A percentile compares a stretch with the other conserved stretches of the same genome.
phyloP scores from a whole-genome alignment of 2,888 invertebrate species.

The Cosmopolites sordidus region DNA sequence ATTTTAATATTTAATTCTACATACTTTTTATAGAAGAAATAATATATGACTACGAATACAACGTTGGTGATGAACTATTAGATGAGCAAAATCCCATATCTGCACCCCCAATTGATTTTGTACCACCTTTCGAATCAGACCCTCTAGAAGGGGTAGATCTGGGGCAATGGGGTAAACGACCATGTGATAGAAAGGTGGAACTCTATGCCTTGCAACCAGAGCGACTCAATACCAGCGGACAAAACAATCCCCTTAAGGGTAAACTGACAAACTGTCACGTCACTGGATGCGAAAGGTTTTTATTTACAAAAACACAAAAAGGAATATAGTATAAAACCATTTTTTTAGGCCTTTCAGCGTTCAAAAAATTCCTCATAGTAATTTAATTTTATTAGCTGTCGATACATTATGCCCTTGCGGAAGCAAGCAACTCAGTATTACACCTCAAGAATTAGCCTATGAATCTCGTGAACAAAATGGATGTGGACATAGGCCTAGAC shows the following conservation, averaged over 20 bases:
- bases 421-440: slow-evolving; percentile 78
- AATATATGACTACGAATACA: slow-evolving; percentile 28
- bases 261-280: slow-evolving; percentile 84
- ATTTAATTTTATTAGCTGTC: slow-evolving; percentile 81
- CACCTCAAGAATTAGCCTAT: slow-evolving; percentile 65
- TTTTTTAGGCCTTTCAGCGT: slow-evolving; percentile 77
- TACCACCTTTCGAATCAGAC: slow-evolving; percentile 46
- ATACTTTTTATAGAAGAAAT: slow-evolving; percentile 10
- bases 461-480: slow-evolving; percentile 49
- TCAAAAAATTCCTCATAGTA: slow-evolving; percentile 86
- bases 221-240: slow-evolving; percentile 69
- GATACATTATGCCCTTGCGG: slow-evolving; percentile 87
- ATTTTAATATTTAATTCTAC: background rate
- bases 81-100: slow-evolving; percentile 43
- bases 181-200: slow-evolving; percentile 84
- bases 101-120: slow-evolving; percentile 48
- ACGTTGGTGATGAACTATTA: slow-evolving; percentile 36
- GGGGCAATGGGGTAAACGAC: slow-evolving; percentile 58
- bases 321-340: background rate
- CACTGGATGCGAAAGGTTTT: slow-evolving; percentile 79
- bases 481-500: slow-evolving; percentile 58
- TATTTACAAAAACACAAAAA: background rate
- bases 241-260: slow-evolving; percentile 81
- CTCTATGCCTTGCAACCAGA: slow-evolving; percentile 81
- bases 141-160: slow-evolving; percentile 46